Evolutionary conservation across 1,140 invertebrate species (phyloP), one percentile per base, ranked within the genome.

Genomic region (Pentalonia nigronervosa): DNA sequence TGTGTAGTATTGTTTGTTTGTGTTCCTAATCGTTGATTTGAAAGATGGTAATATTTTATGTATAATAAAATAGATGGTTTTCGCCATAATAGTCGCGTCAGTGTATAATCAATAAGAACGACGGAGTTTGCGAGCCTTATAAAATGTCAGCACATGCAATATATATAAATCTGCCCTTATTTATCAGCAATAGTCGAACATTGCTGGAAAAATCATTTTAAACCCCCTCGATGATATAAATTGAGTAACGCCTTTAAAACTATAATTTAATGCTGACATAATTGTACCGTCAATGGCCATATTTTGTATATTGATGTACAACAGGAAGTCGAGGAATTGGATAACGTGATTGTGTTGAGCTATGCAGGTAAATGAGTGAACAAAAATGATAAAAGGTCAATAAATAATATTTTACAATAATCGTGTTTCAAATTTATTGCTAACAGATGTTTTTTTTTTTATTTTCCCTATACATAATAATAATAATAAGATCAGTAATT

Each of bases 381-480:
- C 47, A 88, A 34, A 50, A 11, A 47, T 21, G 47, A 45, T 30
- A 48, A 89, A 56, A 89, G 34, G 88, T 89, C n/a, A 56, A 89
- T 56, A 89, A 89, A 89, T 89, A 89, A 89, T 50, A 53, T 89
- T 88, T 53, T 53, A 89, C 88, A 89, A 89, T 56, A 36, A 89
- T 56, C 50, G 86, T 53, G 21, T 89, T 89, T 56, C 45, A 91
- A 83, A 81, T 48, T 48, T 84, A 93, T 50, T 93, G 48, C 91
- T 93, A 93, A 93, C 91, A 93, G 81, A 93, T 86, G 81, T 93
- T 92, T 91, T 41, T 67, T 60, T 91, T 84, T 92, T 92, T 41
- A 93, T 86, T 93, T 45, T 84, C 84, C 81, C 91, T 93, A 93
- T 93, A 93, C 91, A 93, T 93, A 86, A 91, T 91, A 90, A 83